phyloP scores from a whole-genome alignment of 2,888 invertebrate genomes.

The Drosophila demipolita region DNA sequence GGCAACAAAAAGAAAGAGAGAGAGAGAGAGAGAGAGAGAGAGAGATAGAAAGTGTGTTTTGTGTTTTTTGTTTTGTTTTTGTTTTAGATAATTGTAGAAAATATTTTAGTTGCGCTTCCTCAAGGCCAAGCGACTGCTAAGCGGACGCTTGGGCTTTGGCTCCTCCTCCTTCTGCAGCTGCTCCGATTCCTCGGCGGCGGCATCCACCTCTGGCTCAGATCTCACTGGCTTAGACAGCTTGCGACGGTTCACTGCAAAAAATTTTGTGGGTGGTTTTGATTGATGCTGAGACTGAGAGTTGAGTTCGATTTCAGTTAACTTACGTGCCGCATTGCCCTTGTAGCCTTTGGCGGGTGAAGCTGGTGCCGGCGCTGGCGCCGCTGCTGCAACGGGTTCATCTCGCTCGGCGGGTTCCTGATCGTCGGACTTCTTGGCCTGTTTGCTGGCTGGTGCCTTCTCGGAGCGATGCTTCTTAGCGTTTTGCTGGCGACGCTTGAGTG shows the following conservation, averaged over 20 bases:
- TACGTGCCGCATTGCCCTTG: constrained; percentile 82
- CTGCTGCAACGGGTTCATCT: constrained; percentile 67
- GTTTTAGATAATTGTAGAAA: constrained; percentile 16
- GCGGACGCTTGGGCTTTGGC: constrained; percentile 80
- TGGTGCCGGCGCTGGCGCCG: constrained; percentile 74
- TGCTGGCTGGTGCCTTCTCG: constrained; percentile 79
- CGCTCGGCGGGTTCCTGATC: constrained; percentile 63
- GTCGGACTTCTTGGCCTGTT: constrained; percentile 65
- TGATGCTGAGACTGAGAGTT: background rate
- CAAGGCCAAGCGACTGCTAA: constrained; percentile 79
- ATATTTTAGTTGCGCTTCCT: constrained; percentile 81
- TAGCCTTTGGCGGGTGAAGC: constrained; percentile 76
- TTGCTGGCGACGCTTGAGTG: constrained; percentile 90
- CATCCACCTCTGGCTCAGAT: constrained; percentile 69
- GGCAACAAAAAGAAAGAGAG: constrained; percentile 2
- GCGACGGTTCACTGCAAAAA: constrained; percentile 78
- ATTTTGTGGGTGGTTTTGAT: background rate
- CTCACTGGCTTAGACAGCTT: constrained; percentile 78
- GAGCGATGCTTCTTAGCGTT: constrained; percentile 88
- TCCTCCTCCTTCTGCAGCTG: constrained; percentile 82
- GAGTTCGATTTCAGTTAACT: constrained; percentile 44
- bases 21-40: background rate
- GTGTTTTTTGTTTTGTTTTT: constrained; percentile 11
- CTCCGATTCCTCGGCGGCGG: constrained; percentile 79
- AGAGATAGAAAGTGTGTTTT: background rate